These are phyloP conservation scores for Lottia gigantea DNA, from an alignment of 2,888 invertebrate genomes.

Conservation along the genomic window DNA sequence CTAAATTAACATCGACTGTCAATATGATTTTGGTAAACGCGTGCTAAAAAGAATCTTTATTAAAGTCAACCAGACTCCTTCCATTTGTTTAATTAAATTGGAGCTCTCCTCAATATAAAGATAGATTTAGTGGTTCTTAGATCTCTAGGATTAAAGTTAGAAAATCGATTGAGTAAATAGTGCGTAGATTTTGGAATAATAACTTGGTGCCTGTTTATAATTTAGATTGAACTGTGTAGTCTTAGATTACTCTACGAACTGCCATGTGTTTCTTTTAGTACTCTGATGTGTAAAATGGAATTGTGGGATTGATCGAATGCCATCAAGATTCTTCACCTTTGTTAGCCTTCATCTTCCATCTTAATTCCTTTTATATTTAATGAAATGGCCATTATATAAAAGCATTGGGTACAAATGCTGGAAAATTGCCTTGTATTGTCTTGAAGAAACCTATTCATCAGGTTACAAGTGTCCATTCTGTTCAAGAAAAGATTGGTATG, in stretches of 20 bases:
- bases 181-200: constrained; percentile 6
- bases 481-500: no score
- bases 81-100: constrained; percentile 9
- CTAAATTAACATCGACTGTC: constrained; percentile 3
- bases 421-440: no score
- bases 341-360: no score
- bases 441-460: no score
- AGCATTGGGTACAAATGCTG: no score
- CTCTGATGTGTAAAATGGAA: neutral
- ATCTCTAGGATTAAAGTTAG: constrained; percentile 2
- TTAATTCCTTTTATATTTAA: no score
- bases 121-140: constrained; percentile 6
- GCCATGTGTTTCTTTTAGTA: constrained; percentile 3
- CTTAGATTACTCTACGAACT: neutral
- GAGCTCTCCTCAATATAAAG: constrained; percentile 8
- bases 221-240: constrained; percentile 4
- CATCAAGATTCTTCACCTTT: no score
- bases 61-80: constrained; percentile 4
- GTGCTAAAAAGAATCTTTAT: constrained; percentile 11
- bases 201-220: neutral
- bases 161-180: constrained; percentile 7
- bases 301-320: no score
- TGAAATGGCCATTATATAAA: no score
- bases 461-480: no score
- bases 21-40: constrained; percentile 9